Conservation (phyloP, 1,140 invertebrate genomes). For the Brachionus calyciflorus region DNA sequence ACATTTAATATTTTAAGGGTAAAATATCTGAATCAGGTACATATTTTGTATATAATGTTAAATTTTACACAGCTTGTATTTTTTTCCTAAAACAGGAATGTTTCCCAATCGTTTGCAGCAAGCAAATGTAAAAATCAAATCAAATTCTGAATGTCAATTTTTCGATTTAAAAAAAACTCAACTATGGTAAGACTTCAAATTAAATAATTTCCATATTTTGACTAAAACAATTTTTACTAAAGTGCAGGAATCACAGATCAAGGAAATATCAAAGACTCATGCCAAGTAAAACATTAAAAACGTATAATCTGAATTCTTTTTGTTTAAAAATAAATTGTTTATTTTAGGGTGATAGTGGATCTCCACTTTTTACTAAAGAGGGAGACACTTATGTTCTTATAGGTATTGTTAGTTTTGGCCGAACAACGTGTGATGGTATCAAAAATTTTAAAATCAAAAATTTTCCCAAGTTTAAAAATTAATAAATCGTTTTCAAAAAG, state of each 20-base stretch:
- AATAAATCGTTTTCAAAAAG: background rate
- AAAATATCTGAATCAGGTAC: conserved; percentile 1
- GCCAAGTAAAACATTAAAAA: conserved; percentile 13
- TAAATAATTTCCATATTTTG: background rate
- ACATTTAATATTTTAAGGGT: background rate
- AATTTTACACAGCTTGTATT: background rate
- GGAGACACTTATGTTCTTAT: background rate
- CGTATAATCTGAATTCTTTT: too few relatives aligned
- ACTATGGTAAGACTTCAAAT: background rate
- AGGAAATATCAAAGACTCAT: background rate
- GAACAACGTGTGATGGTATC: background rate
- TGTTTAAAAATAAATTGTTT: background rate
- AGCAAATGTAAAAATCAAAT: background rate
- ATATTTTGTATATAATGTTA: background rate
- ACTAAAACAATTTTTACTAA: background rate
- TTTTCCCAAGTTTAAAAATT: too few relatives aligned
- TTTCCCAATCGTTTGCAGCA: background rate
- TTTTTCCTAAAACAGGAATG: background rate
- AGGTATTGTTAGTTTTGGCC: background rate
- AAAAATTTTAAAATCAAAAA: background rate
- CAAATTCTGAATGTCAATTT: conserved; percentile 2
- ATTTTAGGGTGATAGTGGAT: conserved; percentile 18
- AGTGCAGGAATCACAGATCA: background rate
- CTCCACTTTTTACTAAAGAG: background rate
- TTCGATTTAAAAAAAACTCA: conserved; percentile 14